Conservation (phyloP, 2,888 invertebrate genomes). For the Cryptophagus acutangulus region DNA sequence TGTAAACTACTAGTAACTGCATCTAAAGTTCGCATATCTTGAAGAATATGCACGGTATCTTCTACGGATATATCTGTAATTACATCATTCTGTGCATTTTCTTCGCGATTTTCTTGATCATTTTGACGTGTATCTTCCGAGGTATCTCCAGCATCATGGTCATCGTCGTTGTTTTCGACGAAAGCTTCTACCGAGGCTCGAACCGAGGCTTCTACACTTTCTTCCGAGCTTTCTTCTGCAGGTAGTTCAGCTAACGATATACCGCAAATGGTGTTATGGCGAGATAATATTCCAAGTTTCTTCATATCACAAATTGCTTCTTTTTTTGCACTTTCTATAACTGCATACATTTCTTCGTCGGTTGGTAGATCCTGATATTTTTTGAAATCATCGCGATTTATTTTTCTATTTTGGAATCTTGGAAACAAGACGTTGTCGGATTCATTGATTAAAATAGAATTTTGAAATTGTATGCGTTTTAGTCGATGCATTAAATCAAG, state of each 20-base stretch:
- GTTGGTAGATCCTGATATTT: background rate
- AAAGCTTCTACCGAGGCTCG: background rate
- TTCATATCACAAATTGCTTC: background rate
- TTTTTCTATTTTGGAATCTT: background rate
- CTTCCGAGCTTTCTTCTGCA: too few species aligned
- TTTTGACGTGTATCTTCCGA: background rate
- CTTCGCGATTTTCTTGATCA: background rate
- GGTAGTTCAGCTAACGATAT: too few species aligned
- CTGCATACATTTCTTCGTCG: background rate
- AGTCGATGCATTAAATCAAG: slow-evolving; percentile 13
- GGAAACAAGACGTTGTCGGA: background rate
- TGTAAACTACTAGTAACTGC: background rate
- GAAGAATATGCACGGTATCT: background rate
- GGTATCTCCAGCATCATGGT: background rate
- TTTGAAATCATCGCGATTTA: background rate
- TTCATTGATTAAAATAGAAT: background rate
- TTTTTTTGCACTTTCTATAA: background rate
- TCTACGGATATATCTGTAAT: background rate
- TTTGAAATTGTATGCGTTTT: slow-evolving; percentile 12
- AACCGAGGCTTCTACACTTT: background rate
- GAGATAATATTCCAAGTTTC: background rate
- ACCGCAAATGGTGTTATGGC: too few species aligned
- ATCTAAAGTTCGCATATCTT: background rate
- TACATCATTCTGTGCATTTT: background rate
- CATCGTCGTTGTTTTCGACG: background rate